A percentile compares a stretch with the other conserved stretches of the same genome.
Evolutionary conservation across 2,888 invertebrate species (phyloP).

Genomic region (Sinelater perroti): DNA sequence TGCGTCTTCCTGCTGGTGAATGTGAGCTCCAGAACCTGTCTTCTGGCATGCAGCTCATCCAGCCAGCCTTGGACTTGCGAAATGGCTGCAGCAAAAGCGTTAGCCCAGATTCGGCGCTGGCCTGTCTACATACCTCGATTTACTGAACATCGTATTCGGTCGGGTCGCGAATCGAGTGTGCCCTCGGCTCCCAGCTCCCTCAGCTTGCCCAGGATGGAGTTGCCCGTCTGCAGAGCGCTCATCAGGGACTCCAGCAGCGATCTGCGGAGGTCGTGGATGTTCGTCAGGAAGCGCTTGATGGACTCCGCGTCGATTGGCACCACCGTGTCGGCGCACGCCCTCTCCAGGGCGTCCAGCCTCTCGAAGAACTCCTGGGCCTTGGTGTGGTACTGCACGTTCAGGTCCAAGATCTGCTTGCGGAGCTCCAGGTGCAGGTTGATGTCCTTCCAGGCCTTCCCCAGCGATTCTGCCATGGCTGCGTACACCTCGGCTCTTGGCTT

Average conservation of each 20-base stretch:
- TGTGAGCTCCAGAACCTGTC: conserved; percentile 74
- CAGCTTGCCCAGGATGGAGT: conserved; percentile 75
- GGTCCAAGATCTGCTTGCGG: conserved; percentile 77
- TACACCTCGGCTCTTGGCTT: conserved; percentile 81
- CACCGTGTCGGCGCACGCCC: conserved; percentile 71
- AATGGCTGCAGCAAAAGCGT: conserved; percentile 61
- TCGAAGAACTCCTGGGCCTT: conserved; percentile 74
- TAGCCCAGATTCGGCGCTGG: too few species aligned
- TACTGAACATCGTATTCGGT: conserved; percentile 61
- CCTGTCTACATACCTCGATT: conserved; percentile 60
- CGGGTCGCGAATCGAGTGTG: conserved; percentile 78
- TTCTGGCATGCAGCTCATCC: conserved; percentile 77
- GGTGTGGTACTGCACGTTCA: conserved; percentile 81
- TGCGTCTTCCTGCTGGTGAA: conserved; percentile 76
- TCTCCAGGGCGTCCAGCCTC: conserved; percentile 73
- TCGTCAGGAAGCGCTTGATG: conserved; percentile 73
- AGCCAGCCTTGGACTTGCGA: conserved; percentile 79
- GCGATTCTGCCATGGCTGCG: conserved; percentile 86
- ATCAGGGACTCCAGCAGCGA: conserved; percentile 79
- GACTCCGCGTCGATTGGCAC: conserved; percentile 77
- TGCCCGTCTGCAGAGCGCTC: conserved; percentile 83
- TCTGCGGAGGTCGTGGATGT: conserved; percentile 76
- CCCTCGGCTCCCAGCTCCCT: conserved; percentile 78
- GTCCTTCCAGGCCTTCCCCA: conserved; percentile 82
- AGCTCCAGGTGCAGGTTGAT: conserved; percentile 81